Conservation (phyloP, 2,113 vertebrate genomes). For the Elachura formosa region DNA sequence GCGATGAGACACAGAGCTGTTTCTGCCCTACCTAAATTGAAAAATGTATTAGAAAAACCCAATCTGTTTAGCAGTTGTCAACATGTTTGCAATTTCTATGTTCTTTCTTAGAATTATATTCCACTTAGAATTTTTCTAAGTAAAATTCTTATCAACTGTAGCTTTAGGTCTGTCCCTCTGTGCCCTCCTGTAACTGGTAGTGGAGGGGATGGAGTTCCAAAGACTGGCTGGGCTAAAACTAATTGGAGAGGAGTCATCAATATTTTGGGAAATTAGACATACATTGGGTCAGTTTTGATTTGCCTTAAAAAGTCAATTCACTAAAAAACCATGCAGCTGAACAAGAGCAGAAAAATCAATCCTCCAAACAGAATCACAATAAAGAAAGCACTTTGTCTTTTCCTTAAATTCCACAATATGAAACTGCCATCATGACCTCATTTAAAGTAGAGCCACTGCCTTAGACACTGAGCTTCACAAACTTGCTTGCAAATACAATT, state of each 20-base stretch:
- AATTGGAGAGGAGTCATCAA: not conserved
- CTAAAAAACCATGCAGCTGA: not conserved
- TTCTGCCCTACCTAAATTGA: not conserved
- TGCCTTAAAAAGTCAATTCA: not conserved
- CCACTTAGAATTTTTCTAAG: not conserved
- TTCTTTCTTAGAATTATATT: not conserved
- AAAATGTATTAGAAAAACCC: not conserved
- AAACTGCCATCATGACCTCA: not conserved
- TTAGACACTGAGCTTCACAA: not conserved
- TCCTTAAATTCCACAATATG: not conserved
- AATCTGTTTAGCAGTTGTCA: fast-evolving
- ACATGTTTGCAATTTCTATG: not conserved
- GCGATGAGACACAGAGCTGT: not conserved
- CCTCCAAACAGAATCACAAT: not conserved
- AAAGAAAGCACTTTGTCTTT: not conserved
- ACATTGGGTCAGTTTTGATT: not conserved
- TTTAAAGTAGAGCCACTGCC: not conserved
- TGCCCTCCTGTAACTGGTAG: not conserved
- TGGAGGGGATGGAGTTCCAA: not conserved
- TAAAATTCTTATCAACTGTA: not conserved
- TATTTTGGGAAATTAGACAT: not conserved
- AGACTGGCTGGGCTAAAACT: not conserved
- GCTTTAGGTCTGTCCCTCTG: not conserved
- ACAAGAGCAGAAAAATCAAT: not conserved
- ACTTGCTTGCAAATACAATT: not conserved